These are phyloP conservation scores for Pristionchus mayeri DNA, from an alignment of 2,888 invertebrate genomes.

Conservation along the genomic window DNA sequence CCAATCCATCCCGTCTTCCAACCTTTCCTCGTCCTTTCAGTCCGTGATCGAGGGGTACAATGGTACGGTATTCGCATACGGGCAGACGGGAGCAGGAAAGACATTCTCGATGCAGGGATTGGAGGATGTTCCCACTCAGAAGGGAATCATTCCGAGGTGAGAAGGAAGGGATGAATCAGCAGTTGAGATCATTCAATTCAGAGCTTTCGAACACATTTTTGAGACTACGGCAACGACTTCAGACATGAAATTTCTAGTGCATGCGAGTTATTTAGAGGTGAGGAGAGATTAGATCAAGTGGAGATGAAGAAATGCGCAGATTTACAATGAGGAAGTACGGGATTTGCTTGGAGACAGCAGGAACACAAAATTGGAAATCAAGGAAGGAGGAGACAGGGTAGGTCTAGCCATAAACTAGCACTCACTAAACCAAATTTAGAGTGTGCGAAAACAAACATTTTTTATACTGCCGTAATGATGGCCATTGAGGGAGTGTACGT, in stretches of 20 bases:
- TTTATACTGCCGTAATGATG: neutral
- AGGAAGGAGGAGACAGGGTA: conserved; percentile 80
- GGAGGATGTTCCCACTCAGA: conserved; percentile 77
- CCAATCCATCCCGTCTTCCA: neutral
- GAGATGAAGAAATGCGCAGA: conserved; percentile 77
- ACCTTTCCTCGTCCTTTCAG: conserved; percentile 76
- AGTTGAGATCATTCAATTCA: neutral
- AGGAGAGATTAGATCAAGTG: conserved; percentile 30
- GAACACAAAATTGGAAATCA: conserved; percentile 82
- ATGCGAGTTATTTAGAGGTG: conserved; percentile 86
- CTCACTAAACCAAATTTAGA: conserved; percentile 75
- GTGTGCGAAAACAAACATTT: conserved; percentile 81
- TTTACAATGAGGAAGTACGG: conserved; percentile 87
- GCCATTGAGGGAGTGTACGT: conserved; percentile 71
- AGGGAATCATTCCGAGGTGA: conserved; percentile 73
- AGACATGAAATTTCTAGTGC: conserved; percentile 84
- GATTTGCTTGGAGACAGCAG: conserved; percentile 82
- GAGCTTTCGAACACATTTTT: conserved; percentile 89
- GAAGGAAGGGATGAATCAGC: conserved; percentile 69
- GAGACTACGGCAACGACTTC: conserved; percentile 84
- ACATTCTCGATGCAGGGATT: conserved; percentile 91
- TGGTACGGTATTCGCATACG: conserved; percentile 93
- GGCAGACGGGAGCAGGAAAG: conserved; percentile 93
- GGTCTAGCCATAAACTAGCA: neutral
- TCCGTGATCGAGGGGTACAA: conserved; percentile 92